Evolutionary conservation across 1,140 invertebrate species (phyloP).

Genomic region (Bombus sylvicola): DNA sequence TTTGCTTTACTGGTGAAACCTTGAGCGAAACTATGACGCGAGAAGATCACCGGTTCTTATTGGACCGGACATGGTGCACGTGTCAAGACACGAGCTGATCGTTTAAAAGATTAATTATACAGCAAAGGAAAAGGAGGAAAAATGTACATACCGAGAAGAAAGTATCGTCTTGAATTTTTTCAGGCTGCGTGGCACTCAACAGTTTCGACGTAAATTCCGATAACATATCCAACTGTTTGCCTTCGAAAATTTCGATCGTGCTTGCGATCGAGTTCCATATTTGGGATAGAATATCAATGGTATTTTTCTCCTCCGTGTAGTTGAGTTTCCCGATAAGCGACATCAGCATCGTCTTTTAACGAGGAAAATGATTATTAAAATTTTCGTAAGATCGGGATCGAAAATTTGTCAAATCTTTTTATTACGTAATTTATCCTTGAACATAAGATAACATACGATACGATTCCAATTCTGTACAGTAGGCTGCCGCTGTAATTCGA

Average conservation of each 20-base stretch:
- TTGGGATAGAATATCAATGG: constrained; percentile 56
- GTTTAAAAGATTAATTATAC: not conserved
- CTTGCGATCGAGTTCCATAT: constrained; percentile 71
- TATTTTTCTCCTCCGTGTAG: constrained; percentile 54
- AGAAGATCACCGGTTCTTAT: no score
- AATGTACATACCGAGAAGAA: constrained; percentile 16
- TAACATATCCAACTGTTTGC: constrained; percentile 62
- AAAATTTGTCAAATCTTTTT: no score
- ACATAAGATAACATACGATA: constrained; percentile 61
- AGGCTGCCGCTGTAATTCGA: constrained; percentile 61
- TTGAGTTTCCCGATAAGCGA: constrained; percentile 46
- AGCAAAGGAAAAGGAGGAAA: no score
- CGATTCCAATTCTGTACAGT: constrained; percentile 67
- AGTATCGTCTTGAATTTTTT: constrained; percentile 51
- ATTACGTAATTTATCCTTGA: not conserved
- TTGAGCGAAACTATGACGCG: no score
- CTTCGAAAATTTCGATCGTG: constrained; percentile 70
- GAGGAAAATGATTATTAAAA: not conserved
- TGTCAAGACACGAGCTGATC: no score
- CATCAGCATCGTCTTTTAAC: constrained; percentile 62
- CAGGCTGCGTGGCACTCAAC: constrained; percentile 51
- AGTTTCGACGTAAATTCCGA: constrained; percentile 62
- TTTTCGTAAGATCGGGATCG: not conserved
- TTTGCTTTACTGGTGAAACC: no score
- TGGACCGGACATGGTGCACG: no score